Evolutionary conservation across 1,140 invertebrate genomes (phyloP).

Genomic region (Drosophila nigromelanica): DNA sequence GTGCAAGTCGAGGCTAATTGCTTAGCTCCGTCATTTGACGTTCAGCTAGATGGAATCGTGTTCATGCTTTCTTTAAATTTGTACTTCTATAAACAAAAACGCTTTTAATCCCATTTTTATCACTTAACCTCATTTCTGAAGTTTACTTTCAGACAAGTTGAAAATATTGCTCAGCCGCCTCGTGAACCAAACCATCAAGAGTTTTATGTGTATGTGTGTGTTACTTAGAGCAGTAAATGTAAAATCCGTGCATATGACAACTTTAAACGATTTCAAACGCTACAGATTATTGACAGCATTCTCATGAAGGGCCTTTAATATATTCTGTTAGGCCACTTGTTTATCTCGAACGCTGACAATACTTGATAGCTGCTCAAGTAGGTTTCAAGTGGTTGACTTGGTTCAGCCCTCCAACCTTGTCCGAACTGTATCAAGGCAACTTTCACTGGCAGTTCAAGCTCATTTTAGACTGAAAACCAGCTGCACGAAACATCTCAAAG

Average conservation of each 20-base stretch:
- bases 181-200: slow-evolving; percentile 1
- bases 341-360: slow-evolving; percentile 39
- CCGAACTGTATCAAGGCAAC: slow-evolving; percentile 52
- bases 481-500: slow-evolving; percentile 39
- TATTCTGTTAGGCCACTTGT: slow-evolving; percentile 45
- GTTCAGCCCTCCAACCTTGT: slow-evolving; percentile 6
- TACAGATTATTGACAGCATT: slow-evolving; percentile 1
- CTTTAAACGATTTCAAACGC: background rate
- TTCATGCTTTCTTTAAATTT: background rate
- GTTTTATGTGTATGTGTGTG: background rate
- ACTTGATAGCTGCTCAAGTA: slow-evolving; percentile 49
- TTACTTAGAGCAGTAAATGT: background rate
- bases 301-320: slow-evolving; percentile 25
- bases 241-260: slow-evolving; percentile 12
- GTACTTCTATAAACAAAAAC: no score
- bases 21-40: background rate
- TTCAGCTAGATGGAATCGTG: no score
- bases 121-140: background rate
- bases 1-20: slow-evolving; percentile 14
- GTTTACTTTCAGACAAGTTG: background rate
- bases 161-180: background rate
- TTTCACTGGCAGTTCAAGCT: slow-evolving; percentile 41
- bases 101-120: background rate
- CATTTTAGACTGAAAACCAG: slow-evolving; percentile 8
- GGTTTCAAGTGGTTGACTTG: slow-evolving; percentile 27